Percentiles rank a stretch among this genome's conserved stretches.
These are phyloP conservation scores for Leptopilina syphax DNA, from an alignment of 2,888 invertebrate genomes.

Conservation along the genomic window DNA sequence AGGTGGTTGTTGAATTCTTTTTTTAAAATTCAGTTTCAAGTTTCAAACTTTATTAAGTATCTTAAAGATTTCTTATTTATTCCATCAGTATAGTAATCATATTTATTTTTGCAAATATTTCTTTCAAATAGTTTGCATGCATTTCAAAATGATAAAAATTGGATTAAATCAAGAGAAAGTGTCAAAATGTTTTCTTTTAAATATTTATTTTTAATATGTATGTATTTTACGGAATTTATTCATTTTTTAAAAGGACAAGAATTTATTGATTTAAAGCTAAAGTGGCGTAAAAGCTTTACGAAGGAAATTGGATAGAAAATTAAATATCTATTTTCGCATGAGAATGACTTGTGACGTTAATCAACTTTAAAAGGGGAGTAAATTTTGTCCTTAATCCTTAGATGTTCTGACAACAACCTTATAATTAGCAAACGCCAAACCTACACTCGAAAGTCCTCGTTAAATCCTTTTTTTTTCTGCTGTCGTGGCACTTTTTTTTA, in stretches of 20 bases:
- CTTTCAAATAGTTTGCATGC: too few species aligned
- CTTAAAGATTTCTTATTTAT: not conserved
- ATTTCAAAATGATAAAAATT: too few species aligned
- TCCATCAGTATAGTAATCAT: not conserved
- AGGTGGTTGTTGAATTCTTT: constrained; percentile 2
- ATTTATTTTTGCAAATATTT: too few species aligned
- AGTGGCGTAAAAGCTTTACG: too few species aligned
- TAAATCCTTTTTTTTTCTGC: constrained; percentile 20
- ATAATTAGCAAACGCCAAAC: constrained; percentile 57
- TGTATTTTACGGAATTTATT: too few species aligned
- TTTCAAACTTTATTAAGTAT: not conserved
- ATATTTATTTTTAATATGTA: too few species aligned
- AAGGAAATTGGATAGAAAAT: too few species aligned
- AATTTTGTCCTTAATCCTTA: not conserved
- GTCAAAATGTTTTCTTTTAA: too few species aligned
- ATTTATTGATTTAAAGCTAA: too few species aligned
- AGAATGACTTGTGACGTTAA: not conserved
- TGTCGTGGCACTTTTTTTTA: constrained; percentile 11
- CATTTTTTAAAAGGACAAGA: too few species aligned
- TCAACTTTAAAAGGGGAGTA: not conserved
- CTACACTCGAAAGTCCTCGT: constrained; percentile 5
- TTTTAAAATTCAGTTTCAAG: not conserved
- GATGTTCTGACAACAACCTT: constrained; percentile 52
- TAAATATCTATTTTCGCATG: too few species aligned
- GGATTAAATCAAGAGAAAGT: too few species aligned